These are phyloP conservation scores for Lasioglossum figueresi DNA, from an alignment of 2,888 invertebrate genomes.

Conservation along the genomic window DNA sequence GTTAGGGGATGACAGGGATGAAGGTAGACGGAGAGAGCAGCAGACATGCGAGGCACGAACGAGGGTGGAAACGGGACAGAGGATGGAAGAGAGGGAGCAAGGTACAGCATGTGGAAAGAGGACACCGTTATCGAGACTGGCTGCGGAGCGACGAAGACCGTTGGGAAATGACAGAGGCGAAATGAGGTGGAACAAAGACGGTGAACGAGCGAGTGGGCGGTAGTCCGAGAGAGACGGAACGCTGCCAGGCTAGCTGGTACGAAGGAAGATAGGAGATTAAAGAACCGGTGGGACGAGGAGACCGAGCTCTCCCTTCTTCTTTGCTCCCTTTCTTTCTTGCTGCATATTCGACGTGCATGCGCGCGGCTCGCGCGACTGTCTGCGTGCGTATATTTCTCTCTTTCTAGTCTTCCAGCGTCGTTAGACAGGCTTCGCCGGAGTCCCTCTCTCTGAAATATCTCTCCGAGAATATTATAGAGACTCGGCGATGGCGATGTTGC, in stretches of 20 bases:
- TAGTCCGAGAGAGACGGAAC: slow-evolving; percentile 47
- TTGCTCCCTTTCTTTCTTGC: slow-evolving; percentile 57
- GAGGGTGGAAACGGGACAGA: neutral
- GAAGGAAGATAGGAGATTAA: slow-evolving; percentile 55
- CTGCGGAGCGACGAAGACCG: slow-evolving; percentile 42
- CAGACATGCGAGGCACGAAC: slow-evolving; percentile 47
- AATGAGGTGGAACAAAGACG: slow-evolving; percentile 56
- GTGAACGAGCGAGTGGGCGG: slow-evolving; percentile 56
- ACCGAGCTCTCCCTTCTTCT: slow-evolving; percentile 47
- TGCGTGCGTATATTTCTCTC: slow-evolving; percentile 56
- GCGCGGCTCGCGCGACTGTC: slow-evolving; percentile 10
- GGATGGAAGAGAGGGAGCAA: slow-evolving; percentile 23
- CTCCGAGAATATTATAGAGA: slow-evolving; percentile 81
- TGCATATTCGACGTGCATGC: slow-evolving; percentile 49
- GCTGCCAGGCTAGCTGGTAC: slow-evolving; percentile 21
- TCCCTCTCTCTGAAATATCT: slow-evolving; percentile 79
- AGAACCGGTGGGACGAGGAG: slow-evolving; percentile 60
- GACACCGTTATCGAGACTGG: slow-evolving; percentile 1
- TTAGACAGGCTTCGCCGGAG: slow-evolving; percentile 67
- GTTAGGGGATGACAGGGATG: slow-evolving; percentile 42
- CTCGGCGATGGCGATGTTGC: slow-evolving; percentile 63
- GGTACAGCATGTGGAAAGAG: neutral
- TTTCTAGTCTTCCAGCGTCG: slow-evolving; percentile 60
- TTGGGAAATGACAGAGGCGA: slow-evolving; percentile 40
- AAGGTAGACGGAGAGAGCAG: slow-evolving; percentile 8